Evolutionary conservation across 2,888 invertebrate species (phyloP), one percentile per base, ranked within the genome.

Genomic region (Aricia artaxerxes): DNA sequence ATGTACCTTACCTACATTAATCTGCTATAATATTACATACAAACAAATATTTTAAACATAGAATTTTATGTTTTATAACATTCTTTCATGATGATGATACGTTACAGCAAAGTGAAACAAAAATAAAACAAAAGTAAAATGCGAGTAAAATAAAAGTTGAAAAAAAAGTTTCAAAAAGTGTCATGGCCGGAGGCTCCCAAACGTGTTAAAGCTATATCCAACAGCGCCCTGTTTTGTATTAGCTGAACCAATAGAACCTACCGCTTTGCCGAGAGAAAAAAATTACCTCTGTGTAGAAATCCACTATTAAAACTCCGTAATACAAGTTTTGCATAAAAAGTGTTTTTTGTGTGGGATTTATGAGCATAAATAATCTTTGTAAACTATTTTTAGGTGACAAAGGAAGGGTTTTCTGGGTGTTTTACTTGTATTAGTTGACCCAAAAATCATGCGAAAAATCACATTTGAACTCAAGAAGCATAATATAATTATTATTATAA

Each of bases 121-220:
- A 75, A 44, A 49, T 24, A 44, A 40, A 75, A 75, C 75, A 44
- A 75, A 75, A 49, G 49, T 49, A 75, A 24, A 75, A 75, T 75
- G 49, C 49, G 24, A 75, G 44, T 49, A 49, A 49, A 49, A 75
- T 49, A 75, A 75, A 75, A 44, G 44, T 75, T 75, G 24, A 40
- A 44, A 75, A 75, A 75, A 75, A 75, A 44, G 44, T 44, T 44
- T 49, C 75, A 75, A 49, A 73, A 75, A 75, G 69, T 69, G 38
- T 69, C 69, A 69, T 69, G 35, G 69, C 69, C 35, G 69, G 69
- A 38, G 69, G 69, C 69, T 35, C 13, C 69, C 44, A 49, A 75
- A 49, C 24, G 44, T 49, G 24, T 75, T 75, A 49, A 49, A 75
- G 75, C 75, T 75, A 31, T 75, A 75, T 75, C 44, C 44, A 69